Base-by-base conservation (phyloP, 2,113 vertebrate genomes). In the Terrapene triunguis region DNA sequence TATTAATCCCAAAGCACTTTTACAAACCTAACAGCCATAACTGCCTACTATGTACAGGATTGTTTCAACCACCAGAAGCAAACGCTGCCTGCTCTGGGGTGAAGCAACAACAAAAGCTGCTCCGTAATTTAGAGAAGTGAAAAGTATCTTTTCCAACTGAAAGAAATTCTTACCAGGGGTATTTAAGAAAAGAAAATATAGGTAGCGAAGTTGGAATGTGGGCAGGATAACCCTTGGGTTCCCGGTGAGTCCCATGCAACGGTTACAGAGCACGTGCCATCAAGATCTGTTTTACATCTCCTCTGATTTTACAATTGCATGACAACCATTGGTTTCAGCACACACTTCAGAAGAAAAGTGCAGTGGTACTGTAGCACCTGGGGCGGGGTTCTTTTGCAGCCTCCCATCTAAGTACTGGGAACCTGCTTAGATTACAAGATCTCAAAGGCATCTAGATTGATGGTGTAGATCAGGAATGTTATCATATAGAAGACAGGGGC, bases 1-100 rank as follows among this genome's bases (percentile, higher is more conserved):
- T 94, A 65, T 50, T 89, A 94, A 86, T 94, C 87, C 93, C 94
- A 78, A 53, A 90, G 92, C 87, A 3, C 44, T 83, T 87, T 38
- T 93, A 38, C 16, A 29, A 69, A 8, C 76, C 4, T 47, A 78
- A 84, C 10, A 0, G 10, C 78, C 93, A 82, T 19, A 4, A 44
- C 86, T 94, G 89, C 92, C 91, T 62, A 8, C 84, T 89, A 62
- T 11, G 81, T 35, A 83, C 89, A 89, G 84, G 21, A 55, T 89
- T 82, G 82, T 47, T 55, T n/a, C 86, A 42, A 2, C 90, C 72
- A 1, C 83, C 92, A 4, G 0, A 59, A 86, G 83, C 62, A 89
- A 44, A 27, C 24, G 0, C 47, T 50, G 86, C 62, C 85, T n/a
- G 14, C 62, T n/a, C 87, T 14, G 21, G 80, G 92, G 86, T 80